phyloP scores from a whole-genome alignment of 35 echinoderm and acorn worm genomes.

The Lytechinus variegatus region DNA sequence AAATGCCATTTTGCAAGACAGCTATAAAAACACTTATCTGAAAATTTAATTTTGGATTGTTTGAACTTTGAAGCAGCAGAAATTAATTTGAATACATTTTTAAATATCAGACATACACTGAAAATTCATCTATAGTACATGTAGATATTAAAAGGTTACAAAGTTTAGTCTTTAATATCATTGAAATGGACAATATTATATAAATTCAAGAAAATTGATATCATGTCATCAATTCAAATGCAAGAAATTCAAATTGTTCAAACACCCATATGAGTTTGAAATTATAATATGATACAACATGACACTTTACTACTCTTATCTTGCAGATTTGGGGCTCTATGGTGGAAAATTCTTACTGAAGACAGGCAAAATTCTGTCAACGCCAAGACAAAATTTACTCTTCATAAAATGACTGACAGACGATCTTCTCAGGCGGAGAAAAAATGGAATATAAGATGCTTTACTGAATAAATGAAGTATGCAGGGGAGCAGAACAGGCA shows the following conservation, averaged over 20 bases:
- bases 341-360: background rate
- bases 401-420: constrained; percentile 16
- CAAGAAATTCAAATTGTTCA: background rate
- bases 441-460: background rate
- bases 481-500: background rate
- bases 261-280: background rate
- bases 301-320: background rate
- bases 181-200: background rate
- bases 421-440: background rate
- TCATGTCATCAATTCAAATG: background rate
- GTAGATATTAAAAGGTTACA: background rate
- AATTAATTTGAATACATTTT: too few species aligned
- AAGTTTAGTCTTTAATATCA: background rate
- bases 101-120: too few species aligned
- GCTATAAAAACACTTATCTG: too few species aligned
- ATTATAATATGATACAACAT: background rate
- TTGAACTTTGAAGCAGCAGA: too few species aligned
- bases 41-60: too few species aligned
- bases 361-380: background rate
- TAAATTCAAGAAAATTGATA: background rate
- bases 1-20: too few species aligned
- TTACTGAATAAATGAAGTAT: constrained; percentile 15
- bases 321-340: constrained; percentile 37
- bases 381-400: background rate
- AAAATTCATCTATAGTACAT: background rate